Percentiles rank a stretch among this genome's conserved stretches.
phyloP scores from a whole-genome alignment of 2,113 vertebrate genomes.

The Alligator sinensis region DNA sequence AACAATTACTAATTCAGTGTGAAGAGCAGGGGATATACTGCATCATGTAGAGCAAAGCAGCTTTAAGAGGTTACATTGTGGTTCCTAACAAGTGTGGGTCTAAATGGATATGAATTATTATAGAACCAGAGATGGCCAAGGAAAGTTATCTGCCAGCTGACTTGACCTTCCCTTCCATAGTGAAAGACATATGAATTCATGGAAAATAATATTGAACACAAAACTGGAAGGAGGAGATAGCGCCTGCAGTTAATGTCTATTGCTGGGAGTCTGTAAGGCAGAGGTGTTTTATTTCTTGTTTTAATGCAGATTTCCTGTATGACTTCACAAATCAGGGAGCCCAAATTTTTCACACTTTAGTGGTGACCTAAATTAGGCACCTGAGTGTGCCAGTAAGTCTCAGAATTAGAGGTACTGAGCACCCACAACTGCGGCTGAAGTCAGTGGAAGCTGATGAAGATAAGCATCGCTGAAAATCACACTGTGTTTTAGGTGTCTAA shows the following conservation, averaged over 20 bases:
- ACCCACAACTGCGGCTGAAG: neutral
- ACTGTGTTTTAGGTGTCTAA: neutral
- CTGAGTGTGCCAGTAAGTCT: neutral
- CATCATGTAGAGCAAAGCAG: rapidly evolving
- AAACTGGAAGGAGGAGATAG: neutral
- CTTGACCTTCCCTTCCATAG: neutral
- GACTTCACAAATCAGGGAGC: neutral
- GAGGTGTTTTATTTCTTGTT: neutral
- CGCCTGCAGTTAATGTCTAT: neutral
- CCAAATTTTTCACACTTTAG: neutral
- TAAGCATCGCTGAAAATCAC: neutral
- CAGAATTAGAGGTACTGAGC: neutral
- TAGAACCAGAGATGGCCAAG: neutral
- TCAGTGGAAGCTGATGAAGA: neutral
- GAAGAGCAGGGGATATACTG: conserved; percentile 23
- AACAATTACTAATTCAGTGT: conserved; percentile 40
- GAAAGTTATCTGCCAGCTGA: neutral
- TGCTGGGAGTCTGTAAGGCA: neutral
- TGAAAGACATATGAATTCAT: neutral
- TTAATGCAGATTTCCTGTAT: neutral
- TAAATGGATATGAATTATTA: neutral
- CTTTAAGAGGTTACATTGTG: neutral
- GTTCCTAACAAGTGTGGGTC: neutral
- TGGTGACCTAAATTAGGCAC: neutral
- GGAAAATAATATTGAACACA: rapidly evolving